Base-by-base conservation (phyloP, 2,888 invertebrate species). In the Cylindroiulus punctatus region DNA sequence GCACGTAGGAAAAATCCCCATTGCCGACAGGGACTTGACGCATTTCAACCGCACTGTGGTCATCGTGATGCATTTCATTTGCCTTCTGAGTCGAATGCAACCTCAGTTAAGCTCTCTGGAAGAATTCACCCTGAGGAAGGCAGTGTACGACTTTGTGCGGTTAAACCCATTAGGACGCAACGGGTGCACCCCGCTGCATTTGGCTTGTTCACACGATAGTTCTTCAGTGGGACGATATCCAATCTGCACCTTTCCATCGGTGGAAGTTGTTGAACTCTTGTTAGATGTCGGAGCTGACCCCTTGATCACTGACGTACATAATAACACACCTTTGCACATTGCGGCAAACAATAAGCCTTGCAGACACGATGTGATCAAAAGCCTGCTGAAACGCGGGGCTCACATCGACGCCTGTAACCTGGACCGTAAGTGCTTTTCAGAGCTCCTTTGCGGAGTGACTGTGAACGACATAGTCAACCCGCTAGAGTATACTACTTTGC, bases 321-420 rank as follows among this genome's bases (percentile, higher is more conserved):
- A 96, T 30, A 97, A 97, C 92, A 97, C 97, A 30, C 95, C 97
- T 17, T 93, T 98, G 85, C 98, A 98, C 90, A 92, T 97, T 87
- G 95, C 95, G 0, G 96, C 96, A 88, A 89, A 89, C 81, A 93
- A 94, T 91, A 94, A 94, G 87, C 95, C 95, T 0, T 95, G 95
- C 89, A 94, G 95, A 0, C 92, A 94, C 2, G 93, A 93, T 81
- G 93, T 97, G 81, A 94, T 96, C 0, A 93, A 93, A 88, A 93
- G 93, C 12, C 92, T 98, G 8, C 93, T 98, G 0, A 92, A 94
- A 7, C 93, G 94, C 90, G 98, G 97, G 87, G 96, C 96, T 0
- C 97, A 97, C 91, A 92, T 96, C 88, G 97, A 97, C 92, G 93
- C 94, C 83, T 94, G 95, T 89, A 96, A 97, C 92, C 92, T 94